These are phyloP conservation scores for Austrolebias charrua DNA, from an alignment of 2,797 vertebrate genomes.

Conservation along the genomic window DNA sequence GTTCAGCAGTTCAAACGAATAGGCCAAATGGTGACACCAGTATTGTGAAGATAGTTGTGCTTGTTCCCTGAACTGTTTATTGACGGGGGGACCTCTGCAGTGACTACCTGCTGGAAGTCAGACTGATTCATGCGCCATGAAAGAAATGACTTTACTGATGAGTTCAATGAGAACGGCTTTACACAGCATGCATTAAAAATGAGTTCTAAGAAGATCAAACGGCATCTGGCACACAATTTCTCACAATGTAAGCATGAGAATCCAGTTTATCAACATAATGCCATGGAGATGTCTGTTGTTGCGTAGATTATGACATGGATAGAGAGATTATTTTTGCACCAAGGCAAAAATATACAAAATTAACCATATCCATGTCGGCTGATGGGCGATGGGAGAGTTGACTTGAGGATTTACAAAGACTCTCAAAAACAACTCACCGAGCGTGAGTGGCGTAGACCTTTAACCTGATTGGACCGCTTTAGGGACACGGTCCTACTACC, in stretches of 20 bases:
- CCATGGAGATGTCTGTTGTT: slow-evolving; percentile 62
- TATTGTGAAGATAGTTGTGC: background rate
- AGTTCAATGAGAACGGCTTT: slow-evolving; percentile 32
- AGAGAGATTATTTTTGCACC: slow-evolving; percentile 44
- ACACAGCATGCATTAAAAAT: slow-evolving; percentile 58
- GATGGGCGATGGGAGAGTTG: slow-evolving; percentile 56
- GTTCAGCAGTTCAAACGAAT: too few species aligned
- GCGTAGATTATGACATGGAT: slow-evolving; percentile 63
- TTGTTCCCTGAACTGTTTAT: too few species aligned
- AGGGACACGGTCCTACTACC: slow-evolving; percentile 78
- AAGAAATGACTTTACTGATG: slow-evolving; percentile 45
- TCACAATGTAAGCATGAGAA: slow-evolving; percentile 28
- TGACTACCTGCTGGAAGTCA: slow-evolving; percentile 26
- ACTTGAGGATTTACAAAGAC: slow-evolving; percentile 37
- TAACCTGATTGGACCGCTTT: slow-evolving; percentile 82
- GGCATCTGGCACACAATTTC: slow-evolving; percentile 17
- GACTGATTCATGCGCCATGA: slow-evolving; percentile 32
- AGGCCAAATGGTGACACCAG: too few species aligned
- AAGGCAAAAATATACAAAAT: slow-evolving; percentile 29
- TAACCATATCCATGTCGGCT: slow-evolving; percentile 56
- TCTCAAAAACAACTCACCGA: slow-evolving; percentile 74
- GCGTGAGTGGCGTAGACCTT: slow-evolving; percentile 78
- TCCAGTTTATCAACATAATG: slow-evolving; percentile 39
- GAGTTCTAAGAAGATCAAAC: slow-evolving; percentile 37
- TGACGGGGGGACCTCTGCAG: slow-evolving; percentile 38